A percentile compares a stretch with the other conserved stretches of the same genome.
Conservation (phyloP, 2,113 vertebrate genomes). For the Chionomys nivalis region DNA sequence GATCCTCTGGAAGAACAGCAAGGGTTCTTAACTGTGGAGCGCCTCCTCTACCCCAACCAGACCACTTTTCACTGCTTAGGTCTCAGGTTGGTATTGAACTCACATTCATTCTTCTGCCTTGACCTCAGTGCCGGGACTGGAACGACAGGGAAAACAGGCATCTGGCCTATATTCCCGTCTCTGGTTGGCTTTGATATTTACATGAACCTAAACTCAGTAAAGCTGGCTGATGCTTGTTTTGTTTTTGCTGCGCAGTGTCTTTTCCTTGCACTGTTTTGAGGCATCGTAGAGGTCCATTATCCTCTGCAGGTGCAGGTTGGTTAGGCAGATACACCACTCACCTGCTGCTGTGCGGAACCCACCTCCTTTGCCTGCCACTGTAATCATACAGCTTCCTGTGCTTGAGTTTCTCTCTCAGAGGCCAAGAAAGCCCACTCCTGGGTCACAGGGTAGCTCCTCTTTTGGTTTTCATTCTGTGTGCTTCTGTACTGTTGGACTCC, state of each 20-base stretch:
- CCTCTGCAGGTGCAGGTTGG: not conserved
- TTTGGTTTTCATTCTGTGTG: slow-evolving; percentile 31
- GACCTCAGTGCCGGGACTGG: not conserved
- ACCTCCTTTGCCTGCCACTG: not conserved
- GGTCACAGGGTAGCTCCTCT: slow-evolving; percentile 33
- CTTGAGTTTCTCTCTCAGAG: slow-evolving; percentile 18
- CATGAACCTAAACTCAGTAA: not conserved
- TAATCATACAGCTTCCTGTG: not conserved
- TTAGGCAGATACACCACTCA: not conserved
- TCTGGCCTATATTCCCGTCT: not conserved
- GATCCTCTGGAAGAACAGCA: not conserved
- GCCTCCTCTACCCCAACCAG: too few relatives aligned
- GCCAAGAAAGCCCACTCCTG: not conserved
- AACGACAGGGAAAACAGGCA: not conserved
- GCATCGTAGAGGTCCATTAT: too few relatives aligned
- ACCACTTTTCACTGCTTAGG: not conserved
- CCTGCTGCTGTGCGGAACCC: not conserved
- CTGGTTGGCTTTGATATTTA: not conserved
- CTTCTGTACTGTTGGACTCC: slow-evolving; percentile 19
- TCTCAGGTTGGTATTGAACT: not conserved
- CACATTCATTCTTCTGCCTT: not conserved
- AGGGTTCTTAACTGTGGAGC: not conserved
- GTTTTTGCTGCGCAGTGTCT: not conserved
- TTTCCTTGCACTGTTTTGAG: not conserved
- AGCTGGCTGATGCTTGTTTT: not conserved